phyloP scores from a whole-genome alignment of 2,888 invertebrate species.

The Chrysotoxum bicinctum region DNA sequence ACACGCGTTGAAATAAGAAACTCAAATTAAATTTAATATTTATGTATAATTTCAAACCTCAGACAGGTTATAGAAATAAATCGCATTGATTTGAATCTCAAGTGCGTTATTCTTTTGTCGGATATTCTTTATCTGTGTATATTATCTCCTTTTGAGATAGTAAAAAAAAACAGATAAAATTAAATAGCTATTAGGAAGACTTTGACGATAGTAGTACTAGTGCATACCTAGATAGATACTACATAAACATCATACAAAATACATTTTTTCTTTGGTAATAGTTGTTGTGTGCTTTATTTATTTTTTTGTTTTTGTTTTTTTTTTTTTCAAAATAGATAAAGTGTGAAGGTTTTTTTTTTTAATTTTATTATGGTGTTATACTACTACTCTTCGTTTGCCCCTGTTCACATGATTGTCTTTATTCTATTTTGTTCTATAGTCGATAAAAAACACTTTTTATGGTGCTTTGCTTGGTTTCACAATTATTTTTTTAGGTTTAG shows the following conservation, averaged over 20 bases:
- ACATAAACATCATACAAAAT: slow-evolving; percentile 11
- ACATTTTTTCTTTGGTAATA: slow-evolving; percentile 9
- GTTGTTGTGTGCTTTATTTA: slow-evolving; percentile 12
- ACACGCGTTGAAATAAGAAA: neutral
- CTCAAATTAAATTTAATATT: slow-evolving; percentile 4
- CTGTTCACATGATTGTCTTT: slow-evolving; percentile 45
- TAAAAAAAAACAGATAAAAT: slow-evolving; percentile 56
- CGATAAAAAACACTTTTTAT: slow-evolving; percentile 45
- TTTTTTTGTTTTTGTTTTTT: too few species aligned
- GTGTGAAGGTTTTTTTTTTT: slow-evolving; percentile 9
- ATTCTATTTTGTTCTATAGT: slow-evolving; percentile 58
- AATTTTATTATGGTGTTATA: slow-evolving; percentile 5
- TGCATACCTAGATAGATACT: slow-evolving; percentile 14
- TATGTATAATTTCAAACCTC: slow-evolving; percentile 11
- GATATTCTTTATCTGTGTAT: slow-evolving; percentile 54
- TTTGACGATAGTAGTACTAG: slow-evolving; percentile 44
- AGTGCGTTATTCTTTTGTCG: slow-evolving; percentile 53
- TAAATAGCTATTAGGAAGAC: slow-evolving; percentile 60
- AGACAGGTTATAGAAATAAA: slow-evolving; percentile 40
- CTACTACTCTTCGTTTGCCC: slow-evolving; percentile 41
- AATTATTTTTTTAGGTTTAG: slow-evolving; percentile 15
- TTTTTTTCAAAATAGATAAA: slow-evolving; percentile 49
- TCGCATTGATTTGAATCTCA: slow-evolving; percentile 43
- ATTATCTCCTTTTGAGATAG: slow-evolving; percentile 35
- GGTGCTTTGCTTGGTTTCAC: slow-evolving; percentile 38